Base-by-base conservation (phyloP, 1,140 invertebrate species). In the Zaprionus camerounensis region DNA sequence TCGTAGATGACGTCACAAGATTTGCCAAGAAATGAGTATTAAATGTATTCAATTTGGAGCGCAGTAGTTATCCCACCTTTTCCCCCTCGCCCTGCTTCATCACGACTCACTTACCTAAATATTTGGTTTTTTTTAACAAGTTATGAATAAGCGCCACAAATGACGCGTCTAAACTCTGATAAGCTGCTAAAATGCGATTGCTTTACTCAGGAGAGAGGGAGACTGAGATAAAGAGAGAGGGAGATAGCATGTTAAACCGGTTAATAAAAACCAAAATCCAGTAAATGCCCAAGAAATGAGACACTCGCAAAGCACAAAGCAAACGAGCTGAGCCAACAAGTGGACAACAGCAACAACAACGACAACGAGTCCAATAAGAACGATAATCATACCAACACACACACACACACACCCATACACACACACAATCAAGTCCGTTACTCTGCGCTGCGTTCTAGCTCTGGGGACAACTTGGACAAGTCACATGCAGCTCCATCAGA, bases 251-350 rank as follows among this genome's bases (percentile, higher is more conserved):
- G 49, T 66, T 56, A 81, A 85, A 85, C 82, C 82, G 82, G 82
- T 85, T 85, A 71, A 68, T 65, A 81, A 81, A 84, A 84, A 75
- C 78, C 61, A 72, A 76, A 76, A 64, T 56, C 55, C 77, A 81
- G 78, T 59, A 87, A 87, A 86, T 87, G 76, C 83, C 71, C 82
- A 69, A 81, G 83, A 73, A 86, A 77, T 86, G 83, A 86, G 80
- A 80, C 81, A 84, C 51, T 57, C 51, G 46, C 36, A 51, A 34
- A 78, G 75, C 67, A 49, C 38, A 68, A 78, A 85, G 51, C 73
- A 65, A 51, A 51, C 20, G 46, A 51, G 46, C 46, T 51, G 46
- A 20, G 28, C 31, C 31, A 58, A 58, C 31, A 72, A 77, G 68
- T 66, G 69, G 62, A 76, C 63, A 56, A 28, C 67, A 58, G 62